Evolutionary conservation across 2,113 vertebrate genomes (phyloP).

Genomic region (Aplodontia rufa): DNA sequence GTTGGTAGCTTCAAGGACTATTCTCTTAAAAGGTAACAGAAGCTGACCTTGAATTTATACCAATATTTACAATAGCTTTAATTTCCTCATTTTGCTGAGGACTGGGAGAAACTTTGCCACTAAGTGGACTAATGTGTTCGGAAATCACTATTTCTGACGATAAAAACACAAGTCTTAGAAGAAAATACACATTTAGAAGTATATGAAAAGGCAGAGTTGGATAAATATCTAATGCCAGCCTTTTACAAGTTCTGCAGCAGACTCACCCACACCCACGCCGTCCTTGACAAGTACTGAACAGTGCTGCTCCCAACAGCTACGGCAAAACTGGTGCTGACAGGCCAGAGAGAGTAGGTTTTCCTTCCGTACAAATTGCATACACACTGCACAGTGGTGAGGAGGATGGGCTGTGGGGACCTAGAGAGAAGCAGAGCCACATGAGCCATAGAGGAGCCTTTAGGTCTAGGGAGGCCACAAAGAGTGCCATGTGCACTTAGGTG

Average conservation of each 20-base stretch:
- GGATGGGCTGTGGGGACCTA: conserved; percentile 88
- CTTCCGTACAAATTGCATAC: conserved; percentile 97
- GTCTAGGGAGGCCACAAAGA: background rate
- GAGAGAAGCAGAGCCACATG: conserved; percentile 46
- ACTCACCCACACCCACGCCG: conserved; percentile 96
- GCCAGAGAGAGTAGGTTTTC: conserved; percentile 94
- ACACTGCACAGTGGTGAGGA: conserved; percentile 96
- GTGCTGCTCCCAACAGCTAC: conserved; percentile 99
- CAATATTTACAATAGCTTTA: background rate
- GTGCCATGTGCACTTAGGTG: background rate
- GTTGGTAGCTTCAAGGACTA: background rate
- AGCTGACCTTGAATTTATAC: background rate
- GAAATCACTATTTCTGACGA: background rate
- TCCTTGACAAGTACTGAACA: conserved; percentile 98
- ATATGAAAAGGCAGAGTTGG: background rate
- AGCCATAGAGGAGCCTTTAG: background rate
- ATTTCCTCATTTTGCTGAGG: background rate
- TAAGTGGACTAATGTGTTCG: background rate
- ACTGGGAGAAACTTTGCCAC: background rate
- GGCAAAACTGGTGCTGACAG: conserved; percentile 98
- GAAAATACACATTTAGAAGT: conserved; percentile 16
- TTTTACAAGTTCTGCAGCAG: background rate
- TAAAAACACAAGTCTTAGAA: background rate
- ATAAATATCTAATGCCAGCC: background rate
- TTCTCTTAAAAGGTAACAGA: background rate